Conservation (phyloP, 2,888 invertebrate genomes). For the Sylvicola cinctus region DNA sequence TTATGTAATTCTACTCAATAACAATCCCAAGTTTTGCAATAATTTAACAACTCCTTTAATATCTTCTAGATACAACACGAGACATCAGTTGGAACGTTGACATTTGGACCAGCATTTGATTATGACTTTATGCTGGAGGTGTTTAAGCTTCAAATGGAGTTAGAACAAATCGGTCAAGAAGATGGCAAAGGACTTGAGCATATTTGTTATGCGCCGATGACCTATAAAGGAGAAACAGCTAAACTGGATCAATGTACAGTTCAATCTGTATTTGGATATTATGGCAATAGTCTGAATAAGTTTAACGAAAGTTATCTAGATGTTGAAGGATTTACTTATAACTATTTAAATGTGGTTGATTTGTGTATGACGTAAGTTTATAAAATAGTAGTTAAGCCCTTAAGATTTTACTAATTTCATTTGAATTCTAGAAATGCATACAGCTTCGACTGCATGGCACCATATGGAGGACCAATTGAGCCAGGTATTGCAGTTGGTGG, state of each 20-base stretch:
- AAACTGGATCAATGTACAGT: constrained; percentile 48
- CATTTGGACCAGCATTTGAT: constrained; percentile 66
- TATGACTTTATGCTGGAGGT: constrained; percentile 52
- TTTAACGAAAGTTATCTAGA: constrained; percentile 25
- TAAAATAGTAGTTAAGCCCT: constrained; percentile 27
- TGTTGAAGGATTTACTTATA: constrained; percentile 13
- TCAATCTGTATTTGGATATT: constrained; percentile 65
- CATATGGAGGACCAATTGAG: constrained; percentile 75
- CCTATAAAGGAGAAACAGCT: constrained; percentile 34
- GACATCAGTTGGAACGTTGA: constrained; percentile 21
- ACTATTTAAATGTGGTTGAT: constrained; percentile 22
- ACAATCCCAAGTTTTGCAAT: background rate
- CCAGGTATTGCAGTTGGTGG: constrained; percentile 74
- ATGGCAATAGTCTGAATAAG: constrained; percentile 33
- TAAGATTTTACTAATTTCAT: background rate
- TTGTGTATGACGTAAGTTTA: constrained; percentile 12
- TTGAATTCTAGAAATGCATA: constrained; percentile 29
- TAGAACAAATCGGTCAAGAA: constrained; percentile 33
- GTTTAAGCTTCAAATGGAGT: constrained; percentile 42
- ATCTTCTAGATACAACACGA: constrained; percentile 20
- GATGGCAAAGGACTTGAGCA: constrained; percentile 35
- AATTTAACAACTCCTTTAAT: background rate
- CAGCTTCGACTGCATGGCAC: constrained; percentile 46
- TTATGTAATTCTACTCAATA: constrained; percentile 21
- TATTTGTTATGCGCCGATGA: constrained; percentile 73